Conservation (phyloP, 2,888 invertebrate genomes). For the Neocrepidodera transversa region DNA sequence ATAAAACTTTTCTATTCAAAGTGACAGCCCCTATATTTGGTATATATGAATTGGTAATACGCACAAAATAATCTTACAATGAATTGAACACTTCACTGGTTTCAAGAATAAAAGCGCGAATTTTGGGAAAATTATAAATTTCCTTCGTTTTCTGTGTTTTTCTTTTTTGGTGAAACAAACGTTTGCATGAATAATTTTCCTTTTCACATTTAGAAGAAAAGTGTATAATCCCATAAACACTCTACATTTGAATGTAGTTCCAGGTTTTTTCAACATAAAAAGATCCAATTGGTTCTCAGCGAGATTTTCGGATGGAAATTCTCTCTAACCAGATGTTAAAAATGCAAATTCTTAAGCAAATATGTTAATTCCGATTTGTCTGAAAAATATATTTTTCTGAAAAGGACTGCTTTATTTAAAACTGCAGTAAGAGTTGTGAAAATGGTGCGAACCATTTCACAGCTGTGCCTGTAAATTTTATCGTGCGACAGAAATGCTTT, state of each 20-base stretch:
- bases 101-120: background rate
- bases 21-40: too few relatives aligned
- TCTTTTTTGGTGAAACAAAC: background rate
- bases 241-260: constrained; percentile 4
- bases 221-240: background rate
- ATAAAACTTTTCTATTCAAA: too few relatives aligned
- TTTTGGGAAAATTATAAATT: constrained; percentile 1
- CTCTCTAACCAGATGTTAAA: constrained; percentile 21
- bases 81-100: too few relatives aligned
- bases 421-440: constrained; percentile 11
- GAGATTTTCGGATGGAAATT: constrained; percentile 11
- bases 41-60: too few relatives aligned
- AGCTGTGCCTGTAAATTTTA: constrained; percentile 12
- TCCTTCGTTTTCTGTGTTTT: constrained; percentile 1
- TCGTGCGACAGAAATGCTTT: background rate
- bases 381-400: constrained; percentile 10
- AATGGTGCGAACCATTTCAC: constrained; percentile 2
- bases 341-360: constrained; percentile 20
- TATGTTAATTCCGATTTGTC: constrained; percentile 24
- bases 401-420: constrained; percentile 9
- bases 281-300: constrained; percentile 3
- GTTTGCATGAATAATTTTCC: constrained; percentile 1
- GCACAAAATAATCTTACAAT: too few relatives aligned
- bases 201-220: background rate
- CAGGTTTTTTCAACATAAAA: constrained; percentile 2